These are phyloP conservation scores for Pimpla rufipes DNA, from an alignment of 2,888 invertebrate species.

Conservation along the genomic window DNA sequence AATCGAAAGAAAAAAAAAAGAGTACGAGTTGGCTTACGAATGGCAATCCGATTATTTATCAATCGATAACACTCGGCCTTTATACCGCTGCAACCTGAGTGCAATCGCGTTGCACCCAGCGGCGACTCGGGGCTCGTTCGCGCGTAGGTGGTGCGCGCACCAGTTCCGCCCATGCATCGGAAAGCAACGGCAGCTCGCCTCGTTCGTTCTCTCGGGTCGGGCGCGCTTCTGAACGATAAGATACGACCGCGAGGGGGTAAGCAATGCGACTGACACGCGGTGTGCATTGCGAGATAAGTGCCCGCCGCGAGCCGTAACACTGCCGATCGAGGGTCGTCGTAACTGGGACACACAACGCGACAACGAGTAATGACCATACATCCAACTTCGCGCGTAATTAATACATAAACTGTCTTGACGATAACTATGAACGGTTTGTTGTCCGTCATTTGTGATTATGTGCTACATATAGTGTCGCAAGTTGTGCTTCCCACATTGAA, in stretches of 20 bases:
- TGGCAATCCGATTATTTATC: constrained; percentile 17
- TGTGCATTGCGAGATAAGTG: constrained; percentile 57
- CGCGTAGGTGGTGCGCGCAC: constrained; percentile 71
- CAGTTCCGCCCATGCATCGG: constrained; percentile 73
- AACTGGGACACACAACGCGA: constrained; percentile 60
- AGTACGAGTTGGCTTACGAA: not conserved
- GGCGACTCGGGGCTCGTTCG: constrained; percentile 64
- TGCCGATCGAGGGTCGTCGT: constrained; percentile 52
- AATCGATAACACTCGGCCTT: constrained; percentile 10
- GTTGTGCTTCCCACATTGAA: not conserved
- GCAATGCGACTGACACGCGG: constrained; percentile 55
- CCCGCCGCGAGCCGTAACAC: not conserved
- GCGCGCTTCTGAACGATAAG: constrained; percentile 71
- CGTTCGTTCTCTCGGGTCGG: constrained; percentile 53
- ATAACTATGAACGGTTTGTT: constrained; percentile 52
- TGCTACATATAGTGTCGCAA: constrained; percentile 27
- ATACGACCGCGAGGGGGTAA: constrained; percentile 65
- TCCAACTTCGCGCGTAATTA: constrained; percentile 49
- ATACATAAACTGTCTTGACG: constrained; percentile 20
- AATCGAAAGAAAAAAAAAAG: not conserved
- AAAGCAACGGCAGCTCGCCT: too few species aligned
- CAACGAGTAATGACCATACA: not conserved
- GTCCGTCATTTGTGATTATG: constrained; percentile 1
- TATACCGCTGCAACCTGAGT: not conserved
- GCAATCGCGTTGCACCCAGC: constrained; percentile 26